Percentiles rank a stretch among this genome's conserved stretches.
These are phyloP conservation scores for Esperia sulphurella DNA, from an alignment of 2,888 invertebrate species.

Conservation along the genomic window DNA sequence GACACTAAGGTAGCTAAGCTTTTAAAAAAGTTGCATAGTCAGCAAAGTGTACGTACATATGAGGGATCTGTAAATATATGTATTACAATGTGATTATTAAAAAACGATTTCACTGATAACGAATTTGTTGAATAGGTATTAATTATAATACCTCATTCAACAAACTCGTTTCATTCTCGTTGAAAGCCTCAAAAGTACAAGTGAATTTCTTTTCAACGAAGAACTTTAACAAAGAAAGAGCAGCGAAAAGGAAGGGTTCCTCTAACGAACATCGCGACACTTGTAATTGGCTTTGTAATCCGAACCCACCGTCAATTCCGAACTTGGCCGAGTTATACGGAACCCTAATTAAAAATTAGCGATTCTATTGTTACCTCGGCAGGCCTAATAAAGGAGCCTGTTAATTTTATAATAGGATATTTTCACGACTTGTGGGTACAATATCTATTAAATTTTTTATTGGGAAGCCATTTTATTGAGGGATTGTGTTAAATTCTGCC, in stretches of 20 bases:
- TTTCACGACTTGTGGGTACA: conserved; percentile 8
- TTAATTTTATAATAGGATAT: conserved; percentile 34
- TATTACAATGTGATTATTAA: too few relatives aligned
- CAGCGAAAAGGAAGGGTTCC: conserved; percentile 14
- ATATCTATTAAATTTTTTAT: neutral
- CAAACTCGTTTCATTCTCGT: too few relatives aligned
- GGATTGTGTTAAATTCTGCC: too few relatives aligned
- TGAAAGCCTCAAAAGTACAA: too few relatives aligned
- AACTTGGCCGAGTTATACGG: conserved; percentile 28
- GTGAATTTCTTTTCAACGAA: too few relatives aligned
- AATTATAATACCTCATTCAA: neutral
- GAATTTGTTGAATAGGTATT: too few relatives aligned
- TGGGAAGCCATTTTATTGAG: too few relatives aligned
- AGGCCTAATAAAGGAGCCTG: conserved; percentile 37
- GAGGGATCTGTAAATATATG: too few relatives aligned
- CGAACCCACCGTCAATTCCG: conserved; percentile 40
- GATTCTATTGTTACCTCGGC: conserved; percentile 39
- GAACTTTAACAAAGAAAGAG: conserved; percentile 7
- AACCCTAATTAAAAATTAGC: conserved; percentile 60
- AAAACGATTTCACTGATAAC: too few relatives aligned
- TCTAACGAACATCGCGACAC: conserved; percentile 48
- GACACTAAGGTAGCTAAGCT: too few relatives aligned
- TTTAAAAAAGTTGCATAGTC: too few relatives aligned
- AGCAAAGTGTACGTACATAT: too few relatives aligned
- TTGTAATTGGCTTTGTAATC: conserved; percentile 72